Base-by-base conservation (phyloP, 1,140 invertebrate species). In the Drosophila setifemur region DNA sequence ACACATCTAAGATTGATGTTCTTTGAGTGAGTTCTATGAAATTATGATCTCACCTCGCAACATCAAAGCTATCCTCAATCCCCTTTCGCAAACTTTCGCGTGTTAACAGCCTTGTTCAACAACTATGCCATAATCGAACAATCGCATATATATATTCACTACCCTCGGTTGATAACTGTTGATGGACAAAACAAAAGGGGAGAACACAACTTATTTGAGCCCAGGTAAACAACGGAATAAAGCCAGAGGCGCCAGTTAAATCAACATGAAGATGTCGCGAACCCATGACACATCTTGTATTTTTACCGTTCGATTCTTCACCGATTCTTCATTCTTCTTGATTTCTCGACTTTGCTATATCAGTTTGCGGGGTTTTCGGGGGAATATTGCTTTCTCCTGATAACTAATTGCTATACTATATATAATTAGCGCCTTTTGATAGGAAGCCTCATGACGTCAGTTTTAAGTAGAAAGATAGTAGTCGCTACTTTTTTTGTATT, bases 151-250 rank as follows among this genome's bases (percentile, higher is more conserved):
- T 19, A 21, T 16, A 8, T 60, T 57, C 31, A 66, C 35, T 6
- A 60, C 42, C 63, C 39, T 8, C 23, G 18, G 1, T 37, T 67
- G 44, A 70, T 58, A 70, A 70, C 44, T 39, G 66, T 70, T 70
- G 21, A 58, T 58, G 25, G 26, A 25, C 16, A 39, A 14, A 42
- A 40, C 16, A 19, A 47, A 37, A 14, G 9, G 18, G 8, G 3
- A 21, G 26, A 66, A 19, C 43, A 21, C 26, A 11, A 55, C 25
- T 42, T 55, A 11, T 18, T 12, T 9, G 6, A n/a, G 21, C 16
- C 8, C 58, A 52, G 29, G 39, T 64, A 63, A 66, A 63, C 58
- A 66, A 63, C 12, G 6, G 33, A 19, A 29, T 18, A 14, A 52
- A 16, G 29, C 58, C 58, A 8, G 26, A 33, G 66, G 66, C 66